Evolutionary conservation across 2,797 vertebrate genomes (phyloP), one percentile per base, ranked within the genome.

Genomic region (Agapornis canus): DNA sequence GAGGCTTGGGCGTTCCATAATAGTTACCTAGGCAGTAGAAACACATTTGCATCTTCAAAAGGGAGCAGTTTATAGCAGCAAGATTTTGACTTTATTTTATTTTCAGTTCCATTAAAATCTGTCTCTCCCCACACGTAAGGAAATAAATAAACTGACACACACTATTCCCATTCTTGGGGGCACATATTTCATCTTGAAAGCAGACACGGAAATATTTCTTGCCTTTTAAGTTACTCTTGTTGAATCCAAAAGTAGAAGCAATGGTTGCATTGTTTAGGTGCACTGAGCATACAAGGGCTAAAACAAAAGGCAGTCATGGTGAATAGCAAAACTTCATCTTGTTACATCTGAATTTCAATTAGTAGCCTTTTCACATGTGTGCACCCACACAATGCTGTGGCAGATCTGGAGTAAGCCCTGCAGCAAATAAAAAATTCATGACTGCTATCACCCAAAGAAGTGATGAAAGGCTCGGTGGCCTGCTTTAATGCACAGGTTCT

Each of bases 1-100:
- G 99, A 97, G 99, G 99, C 98, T 99, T 99, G 98, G 99, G 99
- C 59, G 99, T 99, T 98, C 99, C 99, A 99, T 99, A 99, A 98
- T 99, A 99, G 99, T 99, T 99, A 98, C 99, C 99, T 99, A 98
- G 98, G 98, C 97, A 98, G 99, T 97, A 94, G 98, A 98, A 97
- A 98, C 96, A 98, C 97, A 98, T 98, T 99, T 98, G 98, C 98
- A 99, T 98, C 98, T 98, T 98, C 97, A 97, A 96, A 90, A 96
- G 95, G 93, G 91, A 96, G 68, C 70, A 49, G 40, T 77, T 94
- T 37, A 71, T 39, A 91, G 90, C 84, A 93, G 49, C n/a, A 59
- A 84, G 82, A 52, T 72, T 76, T 51, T 51, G 11, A 43, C 86
- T 68, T 64, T 11, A 25, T 89, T 82, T 93, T 80, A 26, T 85